Base-by-base conservation (phyloP, 2,888 invertebrate genomes). In the Microchrysa polita region DNA sequence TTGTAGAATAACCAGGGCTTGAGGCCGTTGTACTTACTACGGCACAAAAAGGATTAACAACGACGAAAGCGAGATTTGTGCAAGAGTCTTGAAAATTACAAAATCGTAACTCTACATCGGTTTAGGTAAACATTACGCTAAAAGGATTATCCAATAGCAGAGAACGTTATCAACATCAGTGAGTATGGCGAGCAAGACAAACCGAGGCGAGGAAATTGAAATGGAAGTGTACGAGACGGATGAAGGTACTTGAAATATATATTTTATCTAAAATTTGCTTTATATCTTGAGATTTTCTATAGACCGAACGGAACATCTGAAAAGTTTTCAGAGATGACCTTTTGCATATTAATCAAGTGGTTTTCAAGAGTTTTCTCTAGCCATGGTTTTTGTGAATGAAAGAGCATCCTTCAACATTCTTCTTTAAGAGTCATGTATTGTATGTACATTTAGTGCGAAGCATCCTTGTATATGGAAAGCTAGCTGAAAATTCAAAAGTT, bases 141-240 rank as follows among this genome's bases (percentile, higher is more conserved):
- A 65, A 65, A 48, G 65, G 65, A 65, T 65, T 65, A 65, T 65
- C 48, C 65, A 42, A 63, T 40, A 16, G 18, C 40, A 20, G 44
- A 18, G 18, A 44, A 14, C 65, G 20, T n/a, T 40, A n/a, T 16
- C 40, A 53, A 22, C 67, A 67, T 42, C 67, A 55, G n/a, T 27
- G 27, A 69, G 22, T 7, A 48, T 48, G 65, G n/a, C 44, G 65
- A 22, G 20, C 22, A 40, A 22, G 48, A 57, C 40, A 18, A 63
- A 55, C 10, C 69, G 55, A 23, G 12, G 53, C 14, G 76, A 76
- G 34, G 76, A 76, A 73, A 76, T 76, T 67, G 74, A 76, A 71
- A 73, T 76, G 73, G 76, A 76, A 44, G 74, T 74, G 9, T 76
- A 76, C 42, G 76, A 76, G 60, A 76, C 76, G 42, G 76, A 76